Base-by-base conservation (phyloP, 2,113 vertebrate species). In the Okapia johnstoni region DNA sequence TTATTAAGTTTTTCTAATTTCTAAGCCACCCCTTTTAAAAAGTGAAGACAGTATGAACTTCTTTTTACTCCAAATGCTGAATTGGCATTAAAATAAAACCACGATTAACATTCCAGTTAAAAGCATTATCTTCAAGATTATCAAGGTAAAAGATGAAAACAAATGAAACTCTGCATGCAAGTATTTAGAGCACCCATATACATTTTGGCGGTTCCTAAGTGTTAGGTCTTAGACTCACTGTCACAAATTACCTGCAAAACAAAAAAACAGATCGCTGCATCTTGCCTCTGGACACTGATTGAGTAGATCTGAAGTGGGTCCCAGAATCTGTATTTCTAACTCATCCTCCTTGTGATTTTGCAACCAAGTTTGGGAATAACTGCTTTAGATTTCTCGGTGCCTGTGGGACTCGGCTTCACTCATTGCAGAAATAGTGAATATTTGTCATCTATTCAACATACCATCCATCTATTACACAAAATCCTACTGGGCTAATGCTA, bases 401-500 rank as follows among this genome's bases (percentile, higher is more conserved):
- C 88, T 90, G 21, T 90, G 40, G 84, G 63, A 85, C 76, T 52
- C 6, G 50, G 50, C 21, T 61, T 73, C 52, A 93, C 17, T 85
- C 60, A 77, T 1, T 88, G 85, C 15, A 85, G 43, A 98, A 96
- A 92, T 8, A 87, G 55, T 77, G 3, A 97, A 23, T 50, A 88
- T 85, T 2, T 92, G 58, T 80, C 86, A 95, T 28, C 61, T 95
- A 95, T 93, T 96, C 84, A 93, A 92, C 13, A 87, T 6, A 54
- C 2, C 61, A 92, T 80, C 66, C 86, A 48, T 61, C 79, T 66
- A 94, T 13, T 61, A 26, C 43, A 77, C 30, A 92, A 90, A 97
- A 80, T 6, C n/a, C 89, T 58, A 86, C 55, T 30, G 50, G 28
- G 40, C n/a, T 96, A 60, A 96, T 63, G 86, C 66, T 86, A 92